Percentiles rank a stretch among this genome's conserved stretches.
These are phyloP conservation scores for Kryptopterus vitreolus DNA, from an alignment of 2,797 vertebrate species.

Conservation along the genomic window DNA sequence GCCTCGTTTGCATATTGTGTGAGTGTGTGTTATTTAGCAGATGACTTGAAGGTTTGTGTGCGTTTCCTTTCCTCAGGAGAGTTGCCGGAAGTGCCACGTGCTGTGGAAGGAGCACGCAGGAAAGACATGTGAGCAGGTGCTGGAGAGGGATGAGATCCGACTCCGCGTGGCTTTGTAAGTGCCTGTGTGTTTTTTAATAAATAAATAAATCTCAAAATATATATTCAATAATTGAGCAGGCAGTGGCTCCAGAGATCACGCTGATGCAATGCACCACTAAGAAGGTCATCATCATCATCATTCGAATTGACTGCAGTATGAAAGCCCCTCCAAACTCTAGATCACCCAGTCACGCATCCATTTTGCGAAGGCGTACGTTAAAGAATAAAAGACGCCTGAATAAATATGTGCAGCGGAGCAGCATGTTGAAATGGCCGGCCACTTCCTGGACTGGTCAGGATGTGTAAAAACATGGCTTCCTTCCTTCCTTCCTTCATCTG, in stretches of 20 bases:
- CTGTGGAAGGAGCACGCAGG: slow-evolving; percentile 94
- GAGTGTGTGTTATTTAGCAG: neutral
- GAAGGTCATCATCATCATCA: slow-evolving; percentile 39
- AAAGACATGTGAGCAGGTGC: slow-evolving; percentile 93
- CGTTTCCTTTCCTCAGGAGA: slow-evolving; percentile 77
- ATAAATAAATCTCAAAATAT: neutral
- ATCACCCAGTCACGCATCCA: neutral
- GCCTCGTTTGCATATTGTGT: neutral
- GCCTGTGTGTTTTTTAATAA: neutral
- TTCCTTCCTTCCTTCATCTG: slow-evolving; percentile 72
- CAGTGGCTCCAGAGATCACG: slow-evolving; percentile 3
- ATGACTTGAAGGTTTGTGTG: slow-evolving; percentile 36
- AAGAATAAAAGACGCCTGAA: slow-evolving; percentile 19
- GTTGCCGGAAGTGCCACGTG: slow-evolving; percentile 93
- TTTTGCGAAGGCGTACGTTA: neutral
- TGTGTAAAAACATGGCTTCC: slow-evolving; percentile 60
- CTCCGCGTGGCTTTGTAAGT: slow-evolving; percentile 94
- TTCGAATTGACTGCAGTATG: slow-evolving; percentile 8
- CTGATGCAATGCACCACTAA: slow-evolving; percentile 30
- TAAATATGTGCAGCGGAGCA: slow-evolving; percentile 21
- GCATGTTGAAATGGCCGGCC: slow-evolving; percentile 17
- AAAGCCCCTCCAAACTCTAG: neutral
- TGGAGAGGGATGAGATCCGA: slow-evolving; percentile 93
- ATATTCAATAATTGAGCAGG: slow-evolving; percentile 37
- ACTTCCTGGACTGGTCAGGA: slow-evolving; percentile 61